Evolutionary conservation across 2,113 vertebrate species (phyloP), one percentile per base, ranked within the genome.

Genomic region (Plotosus lineatus): DNA sequence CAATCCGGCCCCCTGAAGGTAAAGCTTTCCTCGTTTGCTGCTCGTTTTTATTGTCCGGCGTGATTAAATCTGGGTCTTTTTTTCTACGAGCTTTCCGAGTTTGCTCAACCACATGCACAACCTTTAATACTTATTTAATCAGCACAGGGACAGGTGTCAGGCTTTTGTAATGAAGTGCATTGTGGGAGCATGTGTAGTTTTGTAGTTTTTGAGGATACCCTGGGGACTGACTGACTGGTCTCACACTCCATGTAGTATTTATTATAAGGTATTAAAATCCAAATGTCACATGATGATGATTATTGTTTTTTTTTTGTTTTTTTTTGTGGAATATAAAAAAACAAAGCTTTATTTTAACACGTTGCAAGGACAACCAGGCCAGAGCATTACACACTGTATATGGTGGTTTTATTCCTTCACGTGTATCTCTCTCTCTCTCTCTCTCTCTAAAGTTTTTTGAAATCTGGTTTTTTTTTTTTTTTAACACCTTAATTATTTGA

Each of bases 121-220:
- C 28, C 44, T 44, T 28, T 26, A 81, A 65, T 42, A 46, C 26
- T n/a, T n/a, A 28, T 66, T 81, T 75, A 65, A 75, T 68, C 50
- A 44, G 56, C 14, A 8, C 31, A 55, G 63, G 6, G 50, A 48
- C 53, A 33, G 58, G 26, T 46, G 36, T 82, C 40, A 1, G 4
- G 68, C 26, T 65, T 66, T 69, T 46, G 60, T 44, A 48, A 42
- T 9, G 42, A 50, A n/a, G 40, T 14, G 6, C 33, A 31, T 55
- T 31, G 36, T 65, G 46, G n/a, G n/a, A 28, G 38, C 11, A 19
- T 46, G 38, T 33, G 26, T 23, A 48, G 26, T 3, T 44, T 58
- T 56, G 21, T 55, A 75, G 21, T 12, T 58, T 58, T 5, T 14
- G 56, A 46, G 21, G 26, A 46, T 28, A 48, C 28, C 48, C 69